phyloP scores from a whole-genome alignment of 2,888 invertebrate genomes.

The Volucella inanis region DNA sequence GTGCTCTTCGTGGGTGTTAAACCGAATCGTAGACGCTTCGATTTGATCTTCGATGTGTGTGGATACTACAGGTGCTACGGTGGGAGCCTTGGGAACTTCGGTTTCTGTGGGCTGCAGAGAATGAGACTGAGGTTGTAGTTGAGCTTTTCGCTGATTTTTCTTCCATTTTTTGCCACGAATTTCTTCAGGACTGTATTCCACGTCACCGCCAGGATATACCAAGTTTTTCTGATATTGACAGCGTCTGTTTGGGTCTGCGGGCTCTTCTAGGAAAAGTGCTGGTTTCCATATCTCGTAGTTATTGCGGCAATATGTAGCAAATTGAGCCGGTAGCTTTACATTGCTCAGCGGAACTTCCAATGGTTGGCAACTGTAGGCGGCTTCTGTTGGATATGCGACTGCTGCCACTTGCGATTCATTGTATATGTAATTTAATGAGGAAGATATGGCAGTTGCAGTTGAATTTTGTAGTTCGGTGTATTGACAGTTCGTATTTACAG shows the following conservation, averaged over 20 bases:
- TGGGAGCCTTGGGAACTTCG: constrained; percentile 18
- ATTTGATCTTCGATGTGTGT: constrained; percentile 80
- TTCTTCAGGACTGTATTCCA: constrained; percentile 82
- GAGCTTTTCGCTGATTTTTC: constrained; percentile 68
- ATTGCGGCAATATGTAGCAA: constrained; percentile 80
- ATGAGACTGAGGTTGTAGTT: background rate
- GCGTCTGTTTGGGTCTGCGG: constrained; percentile 81
- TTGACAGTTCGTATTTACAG: constrained; percentile 40
- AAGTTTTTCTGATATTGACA: constrained; percentile 81
- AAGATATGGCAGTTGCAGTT: constrained; percentile 75
- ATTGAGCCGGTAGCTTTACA: constrained; percentile 80
- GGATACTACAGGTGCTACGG: constrained; percentile 6
- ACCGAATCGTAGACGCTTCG: constrained; percentile 81
- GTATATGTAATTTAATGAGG: constrained; percentile 73
- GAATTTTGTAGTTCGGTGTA: constrained; percentile 73
- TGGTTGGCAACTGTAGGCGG: constrained; percentile 20
- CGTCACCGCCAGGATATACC: constrained; percentile 81
- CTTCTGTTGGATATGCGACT: constrained; percentile 37
- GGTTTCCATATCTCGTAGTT: constrained; percentile 83
- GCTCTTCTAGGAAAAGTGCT: constrained; percentile 82
- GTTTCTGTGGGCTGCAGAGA: constrained; percentile 6
- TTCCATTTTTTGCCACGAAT: constrained; percentile 79
- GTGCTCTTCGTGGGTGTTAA: constrained; percentile 80
- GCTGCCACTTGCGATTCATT: constrained; percentile 59
- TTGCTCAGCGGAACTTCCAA: constrained; percentile 75